Evolutionary conservation across 2,888 invertebrate genomes (phyloP).

Genomic region (Lochmaea capreae): DNA sequence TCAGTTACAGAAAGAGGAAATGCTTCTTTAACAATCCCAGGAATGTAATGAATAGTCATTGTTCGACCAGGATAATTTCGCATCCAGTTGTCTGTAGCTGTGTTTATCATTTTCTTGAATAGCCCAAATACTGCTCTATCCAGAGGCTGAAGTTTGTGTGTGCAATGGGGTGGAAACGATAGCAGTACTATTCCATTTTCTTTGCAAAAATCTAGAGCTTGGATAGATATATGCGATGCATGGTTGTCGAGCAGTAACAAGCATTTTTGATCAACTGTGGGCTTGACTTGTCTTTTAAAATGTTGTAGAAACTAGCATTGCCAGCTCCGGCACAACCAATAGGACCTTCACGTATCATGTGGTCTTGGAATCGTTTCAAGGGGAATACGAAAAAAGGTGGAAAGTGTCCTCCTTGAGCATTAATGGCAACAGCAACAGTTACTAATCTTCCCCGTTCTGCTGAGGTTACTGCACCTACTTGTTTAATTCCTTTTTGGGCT

Average conservation of each 20-base stretch:
- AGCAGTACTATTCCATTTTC: slow-evolving; percentile 7
- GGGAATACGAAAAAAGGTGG: too few relatives aligned
- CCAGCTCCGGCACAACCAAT: too few relatives aligned
- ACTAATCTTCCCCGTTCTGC: too few relatives aligned
- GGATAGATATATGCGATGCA: slow-evolving; percentile 1
- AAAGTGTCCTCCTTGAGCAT: too few relatives aligned
- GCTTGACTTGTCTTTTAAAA: too few relatives aligned
- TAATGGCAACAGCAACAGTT: too few relatives aligned
- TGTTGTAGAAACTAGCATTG: too few relatives aligned
- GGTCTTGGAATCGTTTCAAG: too few relatives aligned
- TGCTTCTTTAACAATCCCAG: slow-evolving; percentile 15
- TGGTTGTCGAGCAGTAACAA: slow-evolving; percentile 12
- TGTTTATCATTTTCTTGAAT: slow-evolving; percentile 20
- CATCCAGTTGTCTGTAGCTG: slow-evolving; percentile 9
- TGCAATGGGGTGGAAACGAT: slow-evolving; percentile 15
- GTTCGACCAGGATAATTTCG: slow-evolving; percentile 13
- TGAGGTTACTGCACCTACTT: neutral
- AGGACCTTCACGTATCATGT: too few relatives aligned
- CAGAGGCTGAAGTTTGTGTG: neutral
- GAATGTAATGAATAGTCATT: slow-evolving; percentile 16
- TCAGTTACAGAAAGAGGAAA: slow-evolving; percentile 15
- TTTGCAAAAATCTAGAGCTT: slow-evolving; percentile 17
- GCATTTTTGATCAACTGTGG: neutral
- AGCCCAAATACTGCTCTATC: neutral
- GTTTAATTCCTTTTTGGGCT: neutral